Evolutionary conservation across 2,113 vertebrate genomes (phyloP).

Genomic region (Girardinichthys multiradiatus): DNA sequence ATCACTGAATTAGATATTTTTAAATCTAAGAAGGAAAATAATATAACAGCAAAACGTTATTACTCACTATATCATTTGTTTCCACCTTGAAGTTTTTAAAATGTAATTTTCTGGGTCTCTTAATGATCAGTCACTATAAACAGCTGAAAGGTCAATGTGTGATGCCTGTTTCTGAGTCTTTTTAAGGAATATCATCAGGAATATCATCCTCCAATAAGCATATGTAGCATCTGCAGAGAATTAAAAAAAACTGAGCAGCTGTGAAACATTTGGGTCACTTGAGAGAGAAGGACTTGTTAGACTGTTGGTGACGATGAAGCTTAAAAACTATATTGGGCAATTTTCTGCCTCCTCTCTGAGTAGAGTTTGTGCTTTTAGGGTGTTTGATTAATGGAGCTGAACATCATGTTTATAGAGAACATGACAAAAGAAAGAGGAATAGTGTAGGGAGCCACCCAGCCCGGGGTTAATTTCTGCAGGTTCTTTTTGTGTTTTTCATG

Average conservation of each 20-base stretch:
- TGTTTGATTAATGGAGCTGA: constrained; percentile 50
- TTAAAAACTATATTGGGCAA: constrained; percentile 9
- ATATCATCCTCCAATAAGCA: no score
- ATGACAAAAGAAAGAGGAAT: constrained; percentile 30
- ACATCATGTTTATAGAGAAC: constrained; percentile 35
- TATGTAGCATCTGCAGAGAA: background rate
- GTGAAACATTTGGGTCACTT: constrained; percentile 32
- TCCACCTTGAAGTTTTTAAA: no score
- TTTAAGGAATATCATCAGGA: no score
- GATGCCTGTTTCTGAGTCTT: no score
- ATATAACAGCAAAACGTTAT: no score
- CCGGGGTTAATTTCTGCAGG: constrained; percentile 6
- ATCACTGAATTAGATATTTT: no score
- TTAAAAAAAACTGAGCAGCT: background rate
- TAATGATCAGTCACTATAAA: no score
- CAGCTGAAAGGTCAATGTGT: no score
- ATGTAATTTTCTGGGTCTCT: no score
- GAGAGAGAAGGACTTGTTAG: constrained; percentile 16
- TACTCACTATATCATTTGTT: no score
- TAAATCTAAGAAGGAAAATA: no score
- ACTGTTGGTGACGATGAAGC: constrained; percentile 13
- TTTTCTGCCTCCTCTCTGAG: constrained; percentile 11
- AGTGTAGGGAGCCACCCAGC: constrained; percentile 1
- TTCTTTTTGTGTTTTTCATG: constrained; percentile 12
- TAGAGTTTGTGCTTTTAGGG: constrained; percentile 13